Conservation (phyloP, 2,113 vertebrate species). For the Vulpes ferrilata region DNA sequence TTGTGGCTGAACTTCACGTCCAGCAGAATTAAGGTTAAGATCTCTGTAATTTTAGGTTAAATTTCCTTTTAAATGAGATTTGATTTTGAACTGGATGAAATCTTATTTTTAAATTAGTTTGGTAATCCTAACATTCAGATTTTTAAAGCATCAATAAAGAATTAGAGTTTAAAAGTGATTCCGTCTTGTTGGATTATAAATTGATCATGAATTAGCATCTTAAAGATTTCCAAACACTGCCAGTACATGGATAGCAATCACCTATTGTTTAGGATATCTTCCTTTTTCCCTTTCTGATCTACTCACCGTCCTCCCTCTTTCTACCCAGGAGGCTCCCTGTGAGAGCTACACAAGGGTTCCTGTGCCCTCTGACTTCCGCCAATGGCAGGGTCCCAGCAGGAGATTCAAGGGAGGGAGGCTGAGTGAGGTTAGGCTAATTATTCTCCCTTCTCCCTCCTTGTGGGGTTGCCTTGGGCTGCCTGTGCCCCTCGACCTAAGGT, state of each 20-base stretch:
- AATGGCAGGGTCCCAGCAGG: conserved; percentile 51
- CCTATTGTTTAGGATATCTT: conserved; percentile 4
- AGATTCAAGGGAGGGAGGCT: not conserved
- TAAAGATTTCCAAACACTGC: conserved; percentile 38
- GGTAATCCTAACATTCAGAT: not conserved
- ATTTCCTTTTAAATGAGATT: conserved; percentile 33
- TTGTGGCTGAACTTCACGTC: not conserved
- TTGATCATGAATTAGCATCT: conserved; percentile 21
- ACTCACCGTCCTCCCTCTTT: not conserved
- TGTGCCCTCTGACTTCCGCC: conserved; percentile 52
- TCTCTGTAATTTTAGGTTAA: conserved; percentile 56
- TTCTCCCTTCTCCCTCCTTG: conserved; percentile 49
- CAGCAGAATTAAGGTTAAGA: conserved; percentile 37
- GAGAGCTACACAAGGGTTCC: not conserved
- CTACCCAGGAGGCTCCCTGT: not conserved
- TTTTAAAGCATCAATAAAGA: not conserved
- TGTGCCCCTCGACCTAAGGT: conserved; percentile 75
- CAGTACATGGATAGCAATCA: not conserved
- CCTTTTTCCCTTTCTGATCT: not conserved
- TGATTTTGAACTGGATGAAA: conserved; percentile 57
- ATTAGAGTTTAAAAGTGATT: conserved; percentile 35
- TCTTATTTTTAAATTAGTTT: conserved; percentile 36
- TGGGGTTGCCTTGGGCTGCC: conserved; percentile 66
- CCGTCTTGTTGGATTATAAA: conserved; percentile 7
- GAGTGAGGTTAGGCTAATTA: conserved; percentile 63